These are phyloP conservation scores for Synanthedon formicaeformis DNA, from an alignment of 2,888 invertebrate species.

Conservation along the genomic window DNA sequence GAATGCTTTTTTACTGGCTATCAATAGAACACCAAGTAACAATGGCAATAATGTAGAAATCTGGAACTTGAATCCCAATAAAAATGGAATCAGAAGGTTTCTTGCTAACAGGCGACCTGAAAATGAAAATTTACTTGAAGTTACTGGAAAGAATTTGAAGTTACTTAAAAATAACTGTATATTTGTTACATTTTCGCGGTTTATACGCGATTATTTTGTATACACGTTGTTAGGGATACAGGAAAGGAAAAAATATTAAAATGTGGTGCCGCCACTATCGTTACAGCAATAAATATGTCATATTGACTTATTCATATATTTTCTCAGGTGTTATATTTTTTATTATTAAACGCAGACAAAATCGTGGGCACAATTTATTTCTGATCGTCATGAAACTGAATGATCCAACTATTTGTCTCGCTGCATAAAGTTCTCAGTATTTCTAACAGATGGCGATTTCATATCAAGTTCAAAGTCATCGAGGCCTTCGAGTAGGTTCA, in stretches of 20 bases:
- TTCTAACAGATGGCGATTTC: slow-evolving; percentile 26
- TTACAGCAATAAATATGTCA: too few relatives aligned
- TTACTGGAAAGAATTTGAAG: neutral
- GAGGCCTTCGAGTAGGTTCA: slow-evolving; percentile 10
- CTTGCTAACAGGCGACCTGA: slow-evolving; percentile 78
- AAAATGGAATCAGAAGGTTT: slow-evolving; percentile 80
- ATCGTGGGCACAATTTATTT: too few relatives aligned
- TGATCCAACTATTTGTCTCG: neutral
- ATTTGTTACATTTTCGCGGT: too few relatives aligned
- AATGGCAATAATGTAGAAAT: slow-evolving; percentile 80
- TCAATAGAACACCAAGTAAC: slow-evolving; percentile 76
- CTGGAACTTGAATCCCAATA: slow-evolving; percentile 85
- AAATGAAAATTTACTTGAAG: slow-evolving; percentile 25
- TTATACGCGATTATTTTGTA: too few relatives aligned
- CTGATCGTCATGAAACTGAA: too few relatives aligned
- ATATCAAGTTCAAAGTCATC: slow-evolving; percentile 30
- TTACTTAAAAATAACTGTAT: too few relatives aligned
- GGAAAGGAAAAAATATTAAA: too few relatives aligned
- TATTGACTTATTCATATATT: too few relatives aligned
- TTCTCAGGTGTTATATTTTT: too few relatives aligned
- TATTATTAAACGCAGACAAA: too few relatives aligned
- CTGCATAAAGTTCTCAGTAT: slow-evolving; percentile 8
- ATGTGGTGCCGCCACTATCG: too few relatives aligned
- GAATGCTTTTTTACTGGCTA: slow-evolving; percentile 83
- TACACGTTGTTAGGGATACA: too few relatives aligned